phyloP scores from a whole-genome alignment of 2,888 invertebrate species.

The Prosapia bicincta region DNA sequence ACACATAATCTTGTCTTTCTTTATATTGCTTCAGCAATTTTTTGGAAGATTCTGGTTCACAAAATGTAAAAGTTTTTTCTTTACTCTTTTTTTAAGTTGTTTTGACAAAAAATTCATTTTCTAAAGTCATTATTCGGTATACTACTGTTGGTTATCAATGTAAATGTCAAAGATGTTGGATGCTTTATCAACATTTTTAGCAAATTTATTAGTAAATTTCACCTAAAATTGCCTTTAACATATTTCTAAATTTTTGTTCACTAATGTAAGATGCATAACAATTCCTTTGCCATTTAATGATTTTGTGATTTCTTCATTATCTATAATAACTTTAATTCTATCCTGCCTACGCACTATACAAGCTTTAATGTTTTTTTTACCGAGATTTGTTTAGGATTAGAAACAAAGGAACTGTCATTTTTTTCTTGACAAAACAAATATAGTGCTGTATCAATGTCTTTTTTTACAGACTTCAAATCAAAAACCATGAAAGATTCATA shows the following conservation, averaged over 20 bases:
- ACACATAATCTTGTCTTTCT: conserved; percentile 3
- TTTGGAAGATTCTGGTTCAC: conserved; percentile 7
- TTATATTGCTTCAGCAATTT: neutral
- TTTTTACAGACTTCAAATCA: conserved; percentile 2
- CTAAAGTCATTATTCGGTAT: neutral
- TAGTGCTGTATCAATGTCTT: neutral
- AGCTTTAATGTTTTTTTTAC: neutral
- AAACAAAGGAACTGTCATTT: neutral
- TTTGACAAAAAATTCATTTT: conserved; percentile 8
- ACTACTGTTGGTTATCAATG: neutral
- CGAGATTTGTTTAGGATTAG: neutral
- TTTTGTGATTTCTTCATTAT: neutral
- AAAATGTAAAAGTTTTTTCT: too few species aligned
- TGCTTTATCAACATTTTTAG: neutral
- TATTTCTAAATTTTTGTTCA: neutral
- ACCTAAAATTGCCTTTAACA: neutral
- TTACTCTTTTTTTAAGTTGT: too few species aligned
- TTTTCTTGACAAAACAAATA: neutral
- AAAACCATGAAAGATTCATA: neutral
- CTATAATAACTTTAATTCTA: neutral
- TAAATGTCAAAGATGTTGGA: neutral
- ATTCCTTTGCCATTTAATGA: conserved; percentile 7
- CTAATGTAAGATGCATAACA: conserved; percentile 9
- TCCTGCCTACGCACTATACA: conserved; percentile 2
- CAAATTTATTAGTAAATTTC: neutral